A percentile compares a stretch with the other conserved stretches of the same genome.
phyloP scores from a whole-genome alignment of 2,797 vertebrate genomes.

The Babyrousa celebensis region DNA sequence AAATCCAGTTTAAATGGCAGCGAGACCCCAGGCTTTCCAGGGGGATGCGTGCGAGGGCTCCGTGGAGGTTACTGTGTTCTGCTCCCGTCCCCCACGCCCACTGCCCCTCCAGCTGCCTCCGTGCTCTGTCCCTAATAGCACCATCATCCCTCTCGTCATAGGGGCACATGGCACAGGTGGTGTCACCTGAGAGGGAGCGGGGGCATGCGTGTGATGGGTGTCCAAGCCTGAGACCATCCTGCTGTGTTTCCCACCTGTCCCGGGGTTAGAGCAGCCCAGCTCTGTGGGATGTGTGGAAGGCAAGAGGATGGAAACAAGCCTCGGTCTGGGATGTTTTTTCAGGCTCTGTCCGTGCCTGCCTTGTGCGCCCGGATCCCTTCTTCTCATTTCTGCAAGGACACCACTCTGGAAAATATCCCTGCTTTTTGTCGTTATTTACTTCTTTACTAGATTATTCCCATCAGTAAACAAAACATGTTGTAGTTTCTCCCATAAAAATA shows the following conservation, averaged over 20 bases:
- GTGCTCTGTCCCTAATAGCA: not conserved
- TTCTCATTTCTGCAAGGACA: not conserved
- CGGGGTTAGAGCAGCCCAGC: not conserved
- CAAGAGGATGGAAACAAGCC: not conserved
- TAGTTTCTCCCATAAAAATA: not conserved
- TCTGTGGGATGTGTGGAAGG: not conserved
- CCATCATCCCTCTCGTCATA: not conserved
- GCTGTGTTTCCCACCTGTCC: not conserved
- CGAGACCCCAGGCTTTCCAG: not conserved
- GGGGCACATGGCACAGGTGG: not conserved
- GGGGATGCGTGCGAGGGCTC: no score
- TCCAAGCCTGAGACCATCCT: not conserved
- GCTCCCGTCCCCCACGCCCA: not conserved
- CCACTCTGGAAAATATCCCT: not conserved
- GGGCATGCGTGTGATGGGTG: no score
- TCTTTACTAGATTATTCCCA: not conserved
- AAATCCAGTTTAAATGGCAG: conserved; percentile 46
- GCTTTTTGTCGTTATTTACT: not conserved
- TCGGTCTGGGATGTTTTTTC: not conserved
- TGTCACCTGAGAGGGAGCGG: no score
- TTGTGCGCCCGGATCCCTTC: not conserved
- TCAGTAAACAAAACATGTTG: not conserved
- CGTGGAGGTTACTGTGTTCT: not conserved
- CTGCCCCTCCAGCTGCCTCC: no score
- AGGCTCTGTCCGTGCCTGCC: not conserved